Base-by-base conservation (phyloP, 2,888 invertebrate genomes). In the Microctonus hyperodae region DNA sequence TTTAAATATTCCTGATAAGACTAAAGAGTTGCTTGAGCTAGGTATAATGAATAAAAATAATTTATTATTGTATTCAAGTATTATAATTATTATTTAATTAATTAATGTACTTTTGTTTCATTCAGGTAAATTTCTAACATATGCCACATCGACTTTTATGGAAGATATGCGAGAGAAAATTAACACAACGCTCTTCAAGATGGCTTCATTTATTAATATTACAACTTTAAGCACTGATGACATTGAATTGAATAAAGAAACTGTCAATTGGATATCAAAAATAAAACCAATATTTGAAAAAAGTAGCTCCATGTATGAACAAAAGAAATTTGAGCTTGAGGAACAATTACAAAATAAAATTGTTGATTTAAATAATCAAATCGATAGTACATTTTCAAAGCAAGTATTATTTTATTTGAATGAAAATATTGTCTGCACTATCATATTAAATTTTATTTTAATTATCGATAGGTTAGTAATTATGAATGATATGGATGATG, bases 401-500 rank as follows among this genome's bases (percentile, higher is more conserved):
- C 79, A 65, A 40, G 37, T 37, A n/a, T 25, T n/a, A n/a, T n/a
- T n/a, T n/a, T n/a, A n/a, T n/a, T n/a, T n/a, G n/a, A 7, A 44
- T 9, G 9, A 37, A 48, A 48, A 25, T 23, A n/a, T n/a, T n/a
- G n/a, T n/a, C n/a, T n/a, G n/a, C n/a, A 28, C 11, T 33, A n/a
- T 31, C 55, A 23, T 7, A 35, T 57, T 23, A 16, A 44, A 28
- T 28, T 58, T 35, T 2, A 11, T 22, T 11, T 9, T 44, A 37
- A 51, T n/a, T 55, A 10, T 53, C 13, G 55, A n/a, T 50, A 83
- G 82, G 75, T 87, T 96, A 74, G 88, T 89, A 65, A 88, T 93
- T 70, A 87, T 96, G 75, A 91, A 95, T 79, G 91, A 92, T 74
- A 95, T 95, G 95, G 95, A 89, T 84, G 89, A 96, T 75, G 88